These are phyloP conservation scores for Tachystola acroxantha DNA, from an alignment of 2,888 invertebrate genomes.

Conservation along the genomic window DNA sequence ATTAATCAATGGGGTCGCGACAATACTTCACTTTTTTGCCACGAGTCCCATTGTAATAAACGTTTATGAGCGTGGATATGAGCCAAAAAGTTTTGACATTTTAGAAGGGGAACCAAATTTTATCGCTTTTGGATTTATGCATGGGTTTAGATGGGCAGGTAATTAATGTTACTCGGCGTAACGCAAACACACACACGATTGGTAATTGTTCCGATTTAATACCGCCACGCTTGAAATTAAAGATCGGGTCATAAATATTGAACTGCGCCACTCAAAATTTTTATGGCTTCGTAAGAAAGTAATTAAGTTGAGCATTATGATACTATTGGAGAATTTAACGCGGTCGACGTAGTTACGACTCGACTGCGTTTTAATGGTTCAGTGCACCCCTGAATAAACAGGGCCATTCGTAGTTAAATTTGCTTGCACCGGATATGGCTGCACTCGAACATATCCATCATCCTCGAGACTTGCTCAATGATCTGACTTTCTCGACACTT, in stretches of 20 bases:
- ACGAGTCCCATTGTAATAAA: constrained; percentile 35
- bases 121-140: constrained; percentile 10
- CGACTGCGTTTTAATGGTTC: constrained; percentile 67
- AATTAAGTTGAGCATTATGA: constrained; percentile 71
- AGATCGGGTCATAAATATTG: constrained; percentile 52
- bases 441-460: constrained; percentile 70
- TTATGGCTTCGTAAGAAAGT: constrained; percentile 71
- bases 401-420: constrained; percentile 69
- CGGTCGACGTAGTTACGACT: constrained; percentile 65
- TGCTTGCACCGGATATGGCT: constrained; percentile 73
- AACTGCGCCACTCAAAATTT: constrained; percentile 59
- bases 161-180: constrained; percentile 16
- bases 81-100: constrained; percentile 25
- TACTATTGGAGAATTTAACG: constrained; percentile 73
- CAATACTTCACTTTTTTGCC: constrained; percentile 49
- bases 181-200: constrained; percentile 23
- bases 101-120: constrained; percentile 28
- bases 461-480: constrained; percentile 45
- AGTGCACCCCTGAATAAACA: constrained; percentile 76
- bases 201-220: constrained; percentile 51
- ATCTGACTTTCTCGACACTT: constrained; percentile 35
- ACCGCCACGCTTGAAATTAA: constrained; percentile 53
- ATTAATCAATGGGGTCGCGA: constrained; percentile 65
- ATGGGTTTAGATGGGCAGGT: constrained; percentile 3
- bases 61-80: constrained; percentile 34